Percentiles rank a stretch among this genome's conserved stretches.
These are phyloP conservation scores for Spisula solida DNA, from an alignment of 2,888 invertebrate species.

Conservation along the genomic window DNA sequence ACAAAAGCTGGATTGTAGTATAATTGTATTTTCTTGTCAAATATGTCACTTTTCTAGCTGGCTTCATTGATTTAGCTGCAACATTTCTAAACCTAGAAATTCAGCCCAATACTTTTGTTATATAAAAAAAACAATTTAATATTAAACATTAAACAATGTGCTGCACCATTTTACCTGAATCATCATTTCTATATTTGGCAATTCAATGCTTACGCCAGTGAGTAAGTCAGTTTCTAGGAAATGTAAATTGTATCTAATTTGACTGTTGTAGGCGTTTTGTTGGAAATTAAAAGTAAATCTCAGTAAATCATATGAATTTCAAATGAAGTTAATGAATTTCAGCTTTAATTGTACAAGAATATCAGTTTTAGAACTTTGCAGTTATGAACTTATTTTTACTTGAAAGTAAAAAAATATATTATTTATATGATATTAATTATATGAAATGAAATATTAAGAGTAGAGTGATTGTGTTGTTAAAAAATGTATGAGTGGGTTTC, in stretches of 20 bases:
- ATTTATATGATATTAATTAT: too few species aligned
- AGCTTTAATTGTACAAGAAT: too few species aligned
- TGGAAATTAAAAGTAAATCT: too few species aligned
- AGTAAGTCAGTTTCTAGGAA: too few species aligned
- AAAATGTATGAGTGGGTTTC: conserved; percentile 5
- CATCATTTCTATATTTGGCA: neutral
- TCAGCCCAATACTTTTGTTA: neutral
- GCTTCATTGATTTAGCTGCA: neutral
- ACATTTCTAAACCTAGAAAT: neutral
- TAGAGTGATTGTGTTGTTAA: neutral
- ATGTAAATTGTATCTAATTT: too few species aligned
- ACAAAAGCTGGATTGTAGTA: neutral
- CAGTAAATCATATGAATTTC: too few species aligned
- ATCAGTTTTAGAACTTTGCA: too few species aligned
- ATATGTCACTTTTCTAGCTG: neutral
- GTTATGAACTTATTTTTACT: too few species aligned
- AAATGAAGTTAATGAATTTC: too few species aligned
- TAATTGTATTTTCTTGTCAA: neutral
- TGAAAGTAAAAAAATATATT: too few species aligned
- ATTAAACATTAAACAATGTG: neutral
- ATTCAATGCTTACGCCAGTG: too few species aligned
- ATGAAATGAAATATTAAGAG: neutral
- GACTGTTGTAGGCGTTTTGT: too few species aligned
- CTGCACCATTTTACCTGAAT: neutral
- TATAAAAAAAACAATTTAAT: neutral